Percentiles rank a stretch among this genome's conserved stretches.
Conservation (phyloP, 2,113 vertebrate species). For the Hippocampus zosterae region DNA sequence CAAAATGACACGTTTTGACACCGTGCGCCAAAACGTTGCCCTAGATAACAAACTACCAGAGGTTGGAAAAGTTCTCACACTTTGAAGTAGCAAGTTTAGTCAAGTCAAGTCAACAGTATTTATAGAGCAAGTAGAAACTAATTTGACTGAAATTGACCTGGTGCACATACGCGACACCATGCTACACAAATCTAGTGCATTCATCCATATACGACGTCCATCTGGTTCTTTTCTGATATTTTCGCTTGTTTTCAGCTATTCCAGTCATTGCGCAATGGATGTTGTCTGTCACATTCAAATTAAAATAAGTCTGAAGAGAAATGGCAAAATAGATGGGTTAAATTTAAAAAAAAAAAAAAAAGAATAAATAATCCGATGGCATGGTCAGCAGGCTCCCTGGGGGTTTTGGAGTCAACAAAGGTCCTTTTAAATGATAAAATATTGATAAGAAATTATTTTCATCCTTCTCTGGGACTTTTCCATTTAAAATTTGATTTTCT, state of each 20-base stretch:
- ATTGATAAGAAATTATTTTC: not conserved
- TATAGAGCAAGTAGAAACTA: too few species aligned
- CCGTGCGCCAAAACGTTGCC: not conserved
- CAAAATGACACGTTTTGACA: constrained; percentile 3
- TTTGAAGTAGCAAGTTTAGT: not conserved
- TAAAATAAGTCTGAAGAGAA: not conserved
- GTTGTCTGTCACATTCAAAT: not conserved
- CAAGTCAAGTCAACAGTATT: too few species aligned
- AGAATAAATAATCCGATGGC: not conserved
- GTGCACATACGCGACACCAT: too few species aligned
- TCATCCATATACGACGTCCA: not conserved
- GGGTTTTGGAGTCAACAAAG: not conserved
- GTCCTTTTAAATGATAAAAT: not conserved
- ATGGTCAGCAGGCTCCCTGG: not conserved
- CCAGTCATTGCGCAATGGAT: not conserved
- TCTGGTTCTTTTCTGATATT: not conserved
- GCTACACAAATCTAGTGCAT: too few species aligned
- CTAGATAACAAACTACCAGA: not conserved
- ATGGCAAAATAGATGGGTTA: not conserved
- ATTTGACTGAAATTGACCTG: too few species aligned
- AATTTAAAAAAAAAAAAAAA: not conserved
- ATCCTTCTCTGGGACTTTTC: not conserved
- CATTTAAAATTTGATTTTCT: not conserved
- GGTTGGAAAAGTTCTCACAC: not conserved
- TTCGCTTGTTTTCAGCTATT: not conserved